phyloP scores from a whole-genome alignment of 2,113 vertebrate genomes.

The Erythrolamprus reginae region DNA sequence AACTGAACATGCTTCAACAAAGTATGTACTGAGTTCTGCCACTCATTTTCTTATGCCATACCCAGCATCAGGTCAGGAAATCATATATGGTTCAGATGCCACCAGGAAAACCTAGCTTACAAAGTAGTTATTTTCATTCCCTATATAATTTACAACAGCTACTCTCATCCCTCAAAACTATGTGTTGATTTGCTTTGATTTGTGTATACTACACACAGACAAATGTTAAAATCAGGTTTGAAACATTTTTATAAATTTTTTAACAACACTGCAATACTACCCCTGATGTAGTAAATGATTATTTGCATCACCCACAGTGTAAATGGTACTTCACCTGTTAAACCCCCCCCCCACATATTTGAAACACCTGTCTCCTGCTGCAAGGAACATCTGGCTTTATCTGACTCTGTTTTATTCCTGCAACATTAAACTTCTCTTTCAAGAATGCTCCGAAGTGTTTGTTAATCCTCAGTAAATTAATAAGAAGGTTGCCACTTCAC shows the following conservation, averaged over 20 bases:
- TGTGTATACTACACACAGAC: neutral
- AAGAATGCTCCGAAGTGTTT: constrained; percentile 29
- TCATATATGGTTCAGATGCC: neutral
- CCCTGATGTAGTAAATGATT: neutral
- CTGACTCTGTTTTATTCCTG: constrained; percentile 26
- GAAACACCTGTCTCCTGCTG: constrained; percentile 23
- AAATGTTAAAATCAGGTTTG: neutral
- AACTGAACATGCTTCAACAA: neutral
- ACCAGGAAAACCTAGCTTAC: neutral
- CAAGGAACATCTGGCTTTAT: constrained; percentile 15
- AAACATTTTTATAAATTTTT: constrained; percentile 1
- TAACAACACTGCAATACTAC: neutral
- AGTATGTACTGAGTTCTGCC: neutral
- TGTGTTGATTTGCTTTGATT: neutral
- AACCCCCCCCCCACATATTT: neutral
- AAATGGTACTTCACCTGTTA: neutral
- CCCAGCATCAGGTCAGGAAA: neutral
- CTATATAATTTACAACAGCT: neutral
- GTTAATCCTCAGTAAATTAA: constrained; percentile 46
- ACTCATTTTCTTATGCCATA: neutral
- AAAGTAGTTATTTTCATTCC: neutral
- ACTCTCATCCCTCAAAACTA: neutral
- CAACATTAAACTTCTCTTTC: constrained; percentile 30
- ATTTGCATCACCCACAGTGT: constrained; percentile 14
- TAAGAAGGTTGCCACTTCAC: constrained; percentile 23